phyloP scores from a whole-genome alignment of 2,888 invertebrate genomes.

The Standfussiana lucernea region DNA sequence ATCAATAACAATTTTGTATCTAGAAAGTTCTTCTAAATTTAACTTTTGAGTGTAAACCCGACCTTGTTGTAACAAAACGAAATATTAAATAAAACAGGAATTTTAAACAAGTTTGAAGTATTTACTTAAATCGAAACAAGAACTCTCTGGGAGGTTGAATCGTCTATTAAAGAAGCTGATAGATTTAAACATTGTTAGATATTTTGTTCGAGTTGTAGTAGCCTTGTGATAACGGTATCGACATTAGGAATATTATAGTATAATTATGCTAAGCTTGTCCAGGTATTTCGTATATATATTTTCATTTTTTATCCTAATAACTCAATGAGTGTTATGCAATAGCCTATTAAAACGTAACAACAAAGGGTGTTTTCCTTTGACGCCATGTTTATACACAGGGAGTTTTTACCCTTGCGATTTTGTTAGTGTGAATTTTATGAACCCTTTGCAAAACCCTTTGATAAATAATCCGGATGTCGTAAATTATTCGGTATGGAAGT shows the following conservation, averaged over 20 bases:
- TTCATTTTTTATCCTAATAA: slow-evolving; percentile 8
- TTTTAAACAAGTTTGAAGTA: neutral
- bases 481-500: slow-evolving; percentile 50
- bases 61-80: neutral
- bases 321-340: slow-evolving; percentile 31
- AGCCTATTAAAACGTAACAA: slow-evolving; percentile 42
- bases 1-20: slow-evolving; percentile 17
- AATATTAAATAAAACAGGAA: neutral
- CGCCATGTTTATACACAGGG: slow-evolving; percentile 31
- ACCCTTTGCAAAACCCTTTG: slow-evolving; percentile 54
- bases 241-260: neutral
- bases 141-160: neutral
- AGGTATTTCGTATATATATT: neutral
- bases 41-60: neutral
- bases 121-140: neutral
- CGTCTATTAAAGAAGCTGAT: neutral
- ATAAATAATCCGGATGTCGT: slow-evolving; percentile 58
- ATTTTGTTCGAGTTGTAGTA: neutral
- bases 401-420: slow-evolving; percentile 49
- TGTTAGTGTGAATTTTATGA: slow-evolving; percentile 57
- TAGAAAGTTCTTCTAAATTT: neutral
- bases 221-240: neutral
- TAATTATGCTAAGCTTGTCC: neutral
- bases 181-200: neutral
- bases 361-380: slow-evolving; percentile 42